Base-by-base conservation (phyloP, 2,113 vertebrate species). In the Calypte anna region DNA sequence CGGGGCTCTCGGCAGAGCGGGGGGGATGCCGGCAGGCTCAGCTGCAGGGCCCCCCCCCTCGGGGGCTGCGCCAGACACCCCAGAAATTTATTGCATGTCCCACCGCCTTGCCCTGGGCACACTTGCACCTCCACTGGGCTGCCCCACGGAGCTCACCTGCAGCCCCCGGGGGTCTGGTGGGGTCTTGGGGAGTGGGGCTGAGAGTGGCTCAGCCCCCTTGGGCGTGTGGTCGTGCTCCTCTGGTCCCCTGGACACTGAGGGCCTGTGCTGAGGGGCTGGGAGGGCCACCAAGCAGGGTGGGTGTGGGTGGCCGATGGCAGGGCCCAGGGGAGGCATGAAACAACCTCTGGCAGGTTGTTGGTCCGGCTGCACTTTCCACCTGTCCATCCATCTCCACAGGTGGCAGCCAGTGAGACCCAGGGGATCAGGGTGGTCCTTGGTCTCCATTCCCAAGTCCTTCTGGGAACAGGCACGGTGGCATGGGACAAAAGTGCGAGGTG, bases 131-230 rank as follows among this genome's bases (percentile, higher is more conserved):
- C 15, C 72, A 48, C 20, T 79, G 1, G 1, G 46, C 4, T 4
- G 9, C 43, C 22, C 17, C 5, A 0, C 0, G 3, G 78, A 77
- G 59, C 31, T 9, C 24, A 7, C 16, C 1, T 4, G 4, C 54
- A 31, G 62, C 44, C 33, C 36, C 31, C 1, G 3, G 30, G 33
- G 40, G 68, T n/a, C 14, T 0, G 0, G 8, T 0, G 1, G 6
- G 6, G 46, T 18, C 28, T 18, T 6, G 54, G 69, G 38, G 77
- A 74, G 51, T 7, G 27, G 30, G 10, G 10, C 8, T 63, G 69
- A 50, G 18, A 16, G 61, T 4, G 25, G 18, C 22, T 72, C 4
- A 4, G 14, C 33, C 8, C 55, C n/a, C 6, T 12, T 28, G 20
- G 44, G 17, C 5, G 7, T 3, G 0, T 3, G 19, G 33, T 7